These are phyloP conservation scores for Chinchilla lanigera DNA, from an alignment of 2,113 vertebrate genomes.

Conservation along the genomic window DNA sequence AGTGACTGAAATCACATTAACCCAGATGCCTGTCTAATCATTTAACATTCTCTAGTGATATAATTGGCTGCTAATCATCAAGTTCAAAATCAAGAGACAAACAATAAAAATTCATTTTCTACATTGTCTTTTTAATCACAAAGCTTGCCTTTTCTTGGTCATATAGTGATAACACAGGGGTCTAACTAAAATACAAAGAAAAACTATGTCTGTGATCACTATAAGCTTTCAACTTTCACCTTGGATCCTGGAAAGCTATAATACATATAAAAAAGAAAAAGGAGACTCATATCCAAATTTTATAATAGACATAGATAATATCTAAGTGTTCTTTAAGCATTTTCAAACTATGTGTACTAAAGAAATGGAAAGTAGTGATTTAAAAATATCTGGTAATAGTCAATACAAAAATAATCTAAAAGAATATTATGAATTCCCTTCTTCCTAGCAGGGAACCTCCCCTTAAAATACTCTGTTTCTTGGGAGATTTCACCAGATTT, in stretches of 20 bases:
- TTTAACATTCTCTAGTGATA: not conserved
- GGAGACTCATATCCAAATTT: not conserved
- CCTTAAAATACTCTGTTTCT: not conserved
- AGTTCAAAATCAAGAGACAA: not conserved
- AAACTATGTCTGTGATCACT: not conserved
- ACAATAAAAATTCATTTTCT: not conserved
- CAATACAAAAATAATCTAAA: not conserved
- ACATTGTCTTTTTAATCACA: not conserved
- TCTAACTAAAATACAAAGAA: constrained; percentile 25
- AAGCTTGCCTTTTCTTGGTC: not conserved
- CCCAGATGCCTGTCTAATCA: not conserved
- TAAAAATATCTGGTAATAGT: not conserved
- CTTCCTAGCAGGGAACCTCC: not conserved
- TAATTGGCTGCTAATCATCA: not conserved
- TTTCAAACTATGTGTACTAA: not conserved
- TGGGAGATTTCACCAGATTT: not conserved
- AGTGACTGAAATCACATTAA: not conserved
- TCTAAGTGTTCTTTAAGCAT: not conserved
- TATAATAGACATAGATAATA: not conserved
- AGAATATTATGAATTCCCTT: not conserved
- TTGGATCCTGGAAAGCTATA: not conserved
- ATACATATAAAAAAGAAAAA: not conserved
- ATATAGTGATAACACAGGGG: not conserved
- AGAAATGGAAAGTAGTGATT: not conserved
- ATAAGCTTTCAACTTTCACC: not conserved